Evolutionary conservation across 2,797 vertebrate genomes (phyloP).

Genomic region (Sebastolobus altivelis): DNA sequence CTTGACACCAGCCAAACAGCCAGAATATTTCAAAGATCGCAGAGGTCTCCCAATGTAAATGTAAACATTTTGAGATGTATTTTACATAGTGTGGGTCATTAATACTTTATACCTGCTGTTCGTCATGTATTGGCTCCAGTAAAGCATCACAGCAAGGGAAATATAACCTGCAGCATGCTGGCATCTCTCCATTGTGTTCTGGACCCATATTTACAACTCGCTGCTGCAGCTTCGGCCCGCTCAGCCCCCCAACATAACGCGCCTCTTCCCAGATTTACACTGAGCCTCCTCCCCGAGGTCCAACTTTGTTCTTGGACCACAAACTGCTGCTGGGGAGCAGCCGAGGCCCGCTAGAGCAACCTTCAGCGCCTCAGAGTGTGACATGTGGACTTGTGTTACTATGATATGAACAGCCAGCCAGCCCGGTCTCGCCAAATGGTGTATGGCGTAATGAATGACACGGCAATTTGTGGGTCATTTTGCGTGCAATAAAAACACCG

Average conservation of each 20-base stretch:
- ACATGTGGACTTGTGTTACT: slow-evolving; percentile 66
- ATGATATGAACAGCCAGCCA: slow-evolving; percentile 25
- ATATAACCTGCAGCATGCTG: slow-evolving; percentile 59
- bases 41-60: slow-evolving; percentile 20
- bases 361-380: slow-evolving; percentile 44
- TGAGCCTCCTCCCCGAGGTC: slow-evolving; percentile 63
- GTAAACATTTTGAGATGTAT: slow-evolving; percentile 50
- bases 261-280: slow-evolving; percentile 65
- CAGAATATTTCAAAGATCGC: slow-evolving; percentile 38
- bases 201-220: slow-evolving; percentile 58
- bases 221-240: slow-evolving; percentile 31
- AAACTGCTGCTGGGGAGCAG: slow-evolving; percentile 63
- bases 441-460: neutral
- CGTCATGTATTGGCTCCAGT: slow-evolving; percentile 49
- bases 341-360: slow-evolving; percentile 44
- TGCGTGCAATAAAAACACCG: neutral
- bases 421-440: neutral
- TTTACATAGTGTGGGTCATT: slow-evolving; percentile 52
- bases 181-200: slow-evolving; percentile 57
- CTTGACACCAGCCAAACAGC: slow-evolving; percentile 32
- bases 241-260: slow-evolving; percentile 7
- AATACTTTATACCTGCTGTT: slow-evolving; percentile 62
- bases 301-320: slow-evolving; percentile 69
- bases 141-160: slow-evolving; percentile 49
- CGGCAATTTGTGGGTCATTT: neutral